Evolutionary conservation across 2,113 vertebrate genomes (phyloP).

Genomic region (Mixornis gularis): DNA sequence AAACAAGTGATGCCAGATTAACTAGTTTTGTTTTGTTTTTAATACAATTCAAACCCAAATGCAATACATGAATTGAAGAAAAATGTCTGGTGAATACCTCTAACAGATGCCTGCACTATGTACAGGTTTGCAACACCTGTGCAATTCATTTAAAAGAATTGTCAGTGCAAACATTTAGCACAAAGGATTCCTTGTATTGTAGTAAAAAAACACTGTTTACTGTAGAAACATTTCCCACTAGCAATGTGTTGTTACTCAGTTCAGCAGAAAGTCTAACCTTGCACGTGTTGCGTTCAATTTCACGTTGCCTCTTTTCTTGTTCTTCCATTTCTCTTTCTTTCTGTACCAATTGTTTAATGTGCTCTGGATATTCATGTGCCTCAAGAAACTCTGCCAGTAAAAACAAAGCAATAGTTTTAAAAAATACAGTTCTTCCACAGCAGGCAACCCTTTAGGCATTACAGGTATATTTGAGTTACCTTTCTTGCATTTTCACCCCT

Average conservation of each 20-base stretch:
- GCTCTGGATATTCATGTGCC: constrained; percentile 88
- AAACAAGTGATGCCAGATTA: neutral
- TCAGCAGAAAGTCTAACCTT: constrained; percentile 77
- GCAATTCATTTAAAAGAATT: neutral
- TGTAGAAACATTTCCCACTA: neutral
- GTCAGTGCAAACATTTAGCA: neutral
- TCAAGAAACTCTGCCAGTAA: constrained; percentile 84
- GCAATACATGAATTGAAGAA: neutral
- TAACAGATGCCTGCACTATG: neutral
- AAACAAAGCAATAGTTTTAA: neutral
- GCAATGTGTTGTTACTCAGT: neutral
- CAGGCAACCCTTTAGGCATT: neutral
- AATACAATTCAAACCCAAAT: neutral
- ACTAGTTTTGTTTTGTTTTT: neutral
- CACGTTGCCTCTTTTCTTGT: constrained; percentile 93
- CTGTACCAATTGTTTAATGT: constrained; percentile 90
- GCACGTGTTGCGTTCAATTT: constrained; percentile 98
- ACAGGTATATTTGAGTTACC: neutral
- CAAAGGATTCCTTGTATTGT: neutral
- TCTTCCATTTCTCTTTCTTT: constrained; percentile 95
- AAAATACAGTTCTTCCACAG: neutral
- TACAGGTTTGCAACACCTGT: neutral
- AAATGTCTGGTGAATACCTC: neutral
- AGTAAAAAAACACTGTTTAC: neutral
- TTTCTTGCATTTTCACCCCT: neutral